Evolutionary conservation across 1,140 invertebrate species (phyloP).

Genomic region (Pinna nobilis): DNA sequence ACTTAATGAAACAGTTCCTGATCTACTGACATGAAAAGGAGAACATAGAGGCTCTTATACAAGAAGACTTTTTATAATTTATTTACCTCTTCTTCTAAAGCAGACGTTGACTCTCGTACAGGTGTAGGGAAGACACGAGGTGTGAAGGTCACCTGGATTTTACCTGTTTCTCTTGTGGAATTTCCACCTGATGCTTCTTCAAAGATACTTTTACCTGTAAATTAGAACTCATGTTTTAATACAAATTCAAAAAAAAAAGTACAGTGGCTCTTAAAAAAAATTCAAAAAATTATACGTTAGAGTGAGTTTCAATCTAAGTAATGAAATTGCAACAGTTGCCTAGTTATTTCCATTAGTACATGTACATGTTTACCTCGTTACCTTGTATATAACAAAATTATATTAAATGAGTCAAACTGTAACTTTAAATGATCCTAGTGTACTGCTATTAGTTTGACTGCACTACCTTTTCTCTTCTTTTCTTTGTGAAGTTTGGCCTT

Average conservation of each 20-base stretch:
- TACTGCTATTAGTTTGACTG: too few relatives aligned
- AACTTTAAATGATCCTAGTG: too few relatives aligned
- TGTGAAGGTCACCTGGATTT: conserved; percentile 84
- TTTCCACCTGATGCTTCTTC: conserved; percentile 53
- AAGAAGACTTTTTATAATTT: neutral
- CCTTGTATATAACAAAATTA: too few relatives aligned
- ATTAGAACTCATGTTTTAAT: neutral
- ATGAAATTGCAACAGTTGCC: too few relatives aligned
- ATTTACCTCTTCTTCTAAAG: conserved; percentile 83
- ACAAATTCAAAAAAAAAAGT: neutral
- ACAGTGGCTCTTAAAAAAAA: neutral
- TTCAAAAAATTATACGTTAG: neutral
- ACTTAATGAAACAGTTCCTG: too few relatives aligned
- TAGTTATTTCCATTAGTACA: too few relatives aligned
- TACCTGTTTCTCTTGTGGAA: conserved; percentile 75
- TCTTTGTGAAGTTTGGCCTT: conserved; percentile 40
- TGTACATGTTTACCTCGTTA: too few relatives aligned
- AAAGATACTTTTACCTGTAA: conserved; percentile 65
- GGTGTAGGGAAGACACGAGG: conserved; percentile 88
- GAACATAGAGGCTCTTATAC: too few relatives aligned
- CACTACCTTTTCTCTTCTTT: conserved; percentile 56
- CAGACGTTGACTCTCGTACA: conserved; percentile 83
- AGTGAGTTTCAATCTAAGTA: neutral
- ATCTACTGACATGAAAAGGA: too few relatives aligned
- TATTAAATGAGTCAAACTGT: too few relatives aligned